Base-by-base conservation (phyloP, 2,797 vertebrate species). In the Falco columbarius region DNA sequence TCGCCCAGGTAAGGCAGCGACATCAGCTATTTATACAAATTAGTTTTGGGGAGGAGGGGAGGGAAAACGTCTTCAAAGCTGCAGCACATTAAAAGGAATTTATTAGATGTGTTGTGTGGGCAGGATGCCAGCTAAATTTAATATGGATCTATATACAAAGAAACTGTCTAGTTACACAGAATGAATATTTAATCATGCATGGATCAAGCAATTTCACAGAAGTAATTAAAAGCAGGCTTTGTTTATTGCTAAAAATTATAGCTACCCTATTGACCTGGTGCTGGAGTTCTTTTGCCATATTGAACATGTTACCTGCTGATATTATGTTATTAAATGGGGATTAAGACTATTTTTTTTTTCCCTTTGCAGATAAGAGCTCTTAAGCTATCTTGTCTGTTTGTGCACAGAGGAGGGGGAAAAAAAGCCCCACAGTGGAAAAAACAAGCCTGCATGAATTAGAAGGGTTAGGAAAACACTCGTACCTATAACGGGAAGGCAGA, bases 151-250 rank as follows among this genome's bases (percentile, higher is more conserved):
- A 97, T 98, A 98, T 98, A 98, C 98, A 98, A 98, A 95, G 97
- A 98, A 98, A 98, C 98, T 95, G 98, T 97, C 98, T 98, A 96
- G 97, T 99, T 99, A 98, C 98, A 98, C 97, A 97, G 98, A 98
- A 99, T 99, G 98, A 99, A 99, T 99, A 99, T 99, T 99, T 99
- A 99, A 99, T 99, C 98, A 98, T 98, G 98, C 98, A 86, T 97
- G 98, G 98, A 98, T 98, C 97, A 98, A 98, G 98, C 98, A 98
- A 98, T 99, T 99, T 98, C 98, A 98, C 98, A 91, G 97, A 97
- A 98, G 98, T 99, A 98, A 99, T 98, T 98, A 98, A 99, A 99
- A 98, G 98, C 98, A 98, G 98, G 98, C 98, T 98, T 98, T 98
- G 98, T 98, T 99, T 96, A 95, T 96, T 98, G 98, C 97, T 96